Conservation (phyloP, 2,888 invertebrate genomes). For the Melanostoma scalare region DNA sequence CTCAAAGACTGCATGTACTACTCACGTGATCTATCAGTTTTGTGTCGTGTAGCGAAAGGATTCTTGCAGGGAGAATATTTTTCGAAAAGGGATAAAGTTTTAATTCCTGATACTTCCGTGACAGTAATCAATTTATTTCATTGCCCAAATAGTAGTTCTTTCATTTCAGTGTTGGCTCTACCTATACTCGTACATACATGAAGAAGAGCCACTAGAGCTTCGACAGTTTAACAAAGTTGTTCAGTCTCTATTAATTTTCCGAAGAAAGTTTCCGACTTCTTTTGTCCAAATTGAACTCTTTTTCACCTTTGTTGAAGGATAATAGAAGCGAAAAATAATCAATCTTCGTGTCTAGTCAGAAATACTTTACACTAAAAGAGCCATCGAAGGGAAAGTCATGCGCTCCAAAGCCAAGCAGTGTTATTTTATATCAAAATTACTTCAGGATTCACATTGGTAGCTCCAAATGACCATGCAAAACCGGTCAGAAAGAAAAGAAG, state of each 20-base stretch:
- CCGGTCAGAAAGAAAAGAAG: constrained; percentile 31
- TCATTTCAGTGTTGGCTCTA: no score
- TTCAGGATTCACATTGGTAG: constrained; percentile 31
- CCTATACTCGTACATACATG: constrained; percentile 27
- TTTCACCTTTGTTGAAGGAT: constrained; percentile 17
- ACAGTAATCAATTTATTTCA: constrained; percentile 82
- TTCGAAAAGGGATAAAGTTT: constrained; percentile 73
- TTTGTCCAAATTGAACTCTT: constrained; percentile 39
- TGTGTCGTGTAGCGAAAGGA: constrained; percentile 44
- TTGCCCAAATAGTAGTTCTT: neutral
- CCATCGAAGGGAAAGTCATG: constrained; percentile 36
- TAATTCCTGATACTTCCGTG: constrained; percentile 79
- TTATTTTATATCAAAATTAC: constrained; percentile 37
- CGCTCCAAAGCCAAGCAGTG: constrained; percentile 46
- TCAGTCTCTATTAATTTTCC: constrained; percentile 58
- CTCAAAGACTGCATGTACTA: constrained; percentile 62
- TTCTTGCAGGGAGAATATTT: constrained; percentile 40
- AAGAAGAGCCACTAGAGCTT: constrained; percentile 40
- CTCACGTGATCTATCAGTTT: constrained; percentile 73
- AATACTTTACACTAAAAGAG: constrained; percentile 50
- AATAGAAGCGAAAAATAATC: constrained; percentile 68
- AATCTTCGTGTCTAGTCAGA: constrained; percentile 75
- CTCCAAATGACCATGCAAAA: constrained; percentile 73
- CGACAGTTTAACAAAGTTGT: constrained; percentile 26
- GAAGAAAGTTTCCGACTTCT: constrained; percentile 33